A percentile compares a stretch with the other conserved stretches of the same genome.
phyloP scores from a whole-genome alignment of 2,888 invertebrate species.

The Macrosiphum euphorbiae region DNA sequence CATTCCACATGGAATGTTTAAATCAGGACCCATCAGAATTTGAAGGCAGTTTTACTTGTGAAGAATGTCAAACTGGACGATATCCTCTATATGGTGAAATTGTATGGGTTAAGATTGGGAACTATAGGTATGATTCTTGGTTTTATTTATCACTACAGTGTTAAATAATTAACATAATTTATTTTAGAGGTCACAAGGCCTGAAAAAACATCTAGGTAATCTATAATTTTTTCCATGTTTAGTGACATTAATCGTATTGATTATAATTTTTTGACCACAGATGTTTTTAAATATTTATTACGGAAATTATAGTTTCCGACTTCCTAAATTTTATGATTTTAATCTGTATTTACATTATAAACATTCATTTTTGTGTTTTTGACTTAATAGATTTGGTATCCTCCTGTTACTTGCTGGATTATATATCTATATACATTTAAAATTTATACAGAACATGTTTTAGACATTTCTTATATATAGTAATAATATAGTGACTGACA shows the following conservation, averaged over 20 bases:
- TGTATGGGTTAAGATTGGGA: conserved; percentile 93
- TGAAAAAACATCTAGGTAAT: neutral
- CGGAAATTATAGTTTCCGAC: neutral
- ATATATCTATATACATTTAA: neutral
- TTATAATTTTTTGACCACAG: neutral
- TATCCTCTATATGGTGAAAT: conserved; percentile 92
- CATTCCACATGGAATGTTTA: conserved; percentile 90
- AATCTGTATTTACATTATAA: neutral
- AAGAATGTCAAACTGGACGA: conserved; percentile 90
- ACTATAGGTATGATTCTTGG: conserved; percentile 72
- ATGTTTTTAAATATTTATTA: neutral
- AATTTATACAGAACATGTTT: neutral
- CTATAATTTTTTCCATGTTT: neutral
- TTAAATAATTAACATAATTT: neutral
- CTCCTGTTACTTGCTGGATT: neutral
- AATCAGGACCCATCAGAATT: conserved; percentile 79
- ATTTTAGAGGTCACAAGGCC: neutral
- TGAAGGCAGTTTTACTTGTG: conserved; percentile 85
- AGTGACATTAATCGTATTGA: neutral
- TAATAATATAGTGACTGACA: neutral
- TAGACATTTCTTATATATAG: neutral
- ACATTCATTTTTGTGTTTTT: neutral
- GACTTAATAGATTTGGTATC: neutral
- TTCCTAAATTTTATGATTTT: neutral
- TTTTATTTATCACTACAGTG: neutral